Conservation (phyloP, 2,888 invertebrate species). For the Tillus elongatus region DNA sequence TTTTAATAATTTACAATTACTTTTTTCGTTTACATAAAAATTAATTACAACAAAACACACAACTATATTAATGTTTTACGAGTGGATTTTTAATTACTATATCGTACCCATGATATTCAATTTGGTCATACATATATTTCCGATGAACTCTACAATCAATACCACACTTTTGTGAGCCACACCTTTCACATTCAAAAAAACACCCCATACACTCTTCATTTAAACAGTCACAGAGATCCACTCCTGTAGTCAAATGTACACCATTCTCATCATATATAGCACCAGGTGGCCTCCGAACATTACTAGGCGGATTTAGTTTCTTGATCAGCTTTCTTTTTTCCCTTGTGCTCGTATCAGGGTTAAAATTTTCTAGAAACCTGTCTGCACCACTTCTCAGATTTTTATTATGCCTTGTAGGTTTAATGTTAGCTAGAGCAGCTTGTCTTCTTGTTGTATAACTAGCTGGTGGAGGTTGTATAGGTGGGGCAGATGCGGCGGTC, state of each 20-base stretch:
- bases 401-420: conserved; percentile 9
- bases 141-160: conserved; percentile 70
- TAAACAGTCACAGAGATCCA: conserved; percentile 80
- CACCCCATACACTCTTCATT: conserved; percentile 71
- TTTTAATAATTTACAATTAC: no score
- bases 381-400: conserved; percentile 21
- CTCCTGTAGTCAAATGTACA: conserved; percentile 50
- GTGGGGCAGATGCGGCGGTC: conserved; percentile 16
- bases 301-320: conserved; percentile 49
- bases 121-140: conserved; percentile 68
- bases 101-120: conserved; percentile 73
- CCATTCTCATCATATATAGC: conserved; percentile 65
- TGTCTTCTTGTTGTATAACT: conserved; percentile 26
- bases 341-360: conserved; percentile 69
- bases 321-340: conserved; percentile 69
- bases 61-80: conserved; percentile 12
- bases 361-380: conserved; percentile 50
- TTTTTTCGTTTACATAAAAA: no score
- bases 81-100: conserved; percentile 50
- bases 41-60: no score
- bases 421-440: conserved; percentile 19
- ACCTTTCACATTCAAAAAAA: conserved; percentile 69
- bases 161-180: conserved; percentile 67
- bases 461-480: conserved; percentile 18
- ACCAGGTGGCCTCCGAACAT: conserved; percentile 43